A percentile compares a stretch with the other conserved stretches of the same genome.
Conservation (phyloP, 2,888 invertebrate genomes). For the Rhagonycha fulva region DNA sequence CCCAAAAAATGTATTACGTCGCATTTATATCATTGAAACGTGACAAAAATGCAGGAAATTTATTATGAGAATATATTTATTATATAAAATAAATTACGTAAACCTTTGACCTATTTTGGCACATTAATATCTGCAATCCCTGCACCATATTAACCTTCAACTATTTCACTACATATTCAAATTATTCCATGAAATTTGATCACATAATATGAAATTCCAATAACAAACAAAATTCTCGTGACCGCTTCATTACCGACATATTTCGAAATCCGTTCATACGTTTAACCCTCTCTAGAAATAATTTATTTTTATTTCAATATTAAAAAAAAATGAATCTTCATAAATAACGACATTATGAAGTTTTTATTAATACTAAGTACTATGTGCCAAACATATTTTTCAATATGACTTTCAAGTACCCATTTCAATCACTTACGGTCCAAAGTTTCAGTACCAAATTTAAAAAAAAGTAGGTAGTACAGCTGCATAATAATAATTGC, state of each 20-base stretch:
- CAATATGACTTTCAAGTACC: background rate
- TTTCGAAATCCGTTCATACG: background rate
- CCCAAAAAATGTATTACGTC: too few relatives aligned
- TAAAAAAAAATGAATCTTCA: background rate
- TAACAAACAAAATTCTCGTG: background rate
- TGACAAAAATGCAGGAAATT: too few relatives aligned
- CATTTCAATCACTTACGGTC: background rate
- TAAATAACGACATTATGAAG: background rate
- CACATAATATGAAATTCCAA: background rate
- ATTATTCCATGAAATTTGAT: background rate
- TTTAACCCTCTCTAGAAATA: background rate
- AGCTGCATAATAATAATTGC: background rate
- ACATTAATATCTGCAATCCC: too few relatives aligned
- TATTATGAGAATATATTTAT: too few relatives aligned
- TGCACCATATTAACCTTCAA: background rate
- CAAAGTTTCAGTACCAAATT: background rate
- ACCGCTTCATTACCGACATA: background rate
- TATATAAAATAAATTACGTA: too few relatives aligned
- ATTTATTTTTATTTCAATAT: background rate
- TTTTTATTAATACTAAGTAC: background rate
- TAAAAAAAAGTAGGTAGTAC: background rate
- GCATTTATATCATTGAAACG: too few relatives aligned
- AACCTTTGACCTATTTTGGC: too few relatives aligned
- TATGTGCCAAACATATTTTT: background rate
- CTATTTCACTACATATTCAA: background rate